These are phyloP conservation scores for Meandrina meandrites DNA, from an alignment of 92 coral and sea anemone species.

Conservation along the genomic window DNA sequence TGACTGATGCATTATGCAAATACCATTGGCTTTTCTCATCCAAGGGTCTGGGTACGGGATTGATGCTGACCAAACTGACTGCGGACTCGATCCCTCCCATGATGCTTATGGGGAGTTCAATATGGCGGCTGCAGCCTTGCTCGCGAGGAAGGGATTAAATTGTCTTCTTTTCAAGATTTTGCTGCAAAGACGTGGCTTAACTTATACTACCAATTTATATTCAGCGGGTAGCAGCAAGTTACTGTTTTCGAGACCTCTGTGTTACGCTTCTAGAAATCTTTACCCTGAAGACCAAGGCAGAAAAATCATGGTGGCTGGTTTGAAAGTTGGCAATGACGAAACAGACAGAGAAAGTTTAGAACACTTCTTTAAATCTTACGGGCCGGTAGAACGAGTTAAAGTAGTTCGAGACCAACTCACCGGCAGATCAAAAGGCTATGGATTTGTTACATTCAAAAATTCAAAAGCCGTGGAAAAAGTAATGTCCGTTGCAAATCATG, in stretches of 20 bases:
- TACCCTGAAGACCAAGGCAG: neutral
- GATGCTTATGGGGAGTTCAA: neutral
- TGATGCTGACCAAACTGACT: neutral
- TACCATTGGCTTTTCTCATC: neutral
- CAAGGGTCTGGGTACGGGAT: neutral
- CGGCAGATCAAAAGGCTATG: neutral
- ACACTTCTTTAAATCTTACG: neutral
- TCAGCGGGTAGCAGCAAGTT: neutral
- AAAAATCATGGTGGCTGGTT: slow-evolving; percentile 5
- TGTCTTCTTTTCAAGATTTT: neutral
- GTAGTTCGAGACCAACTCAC: neutral
- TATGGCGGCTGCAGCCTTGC: neutral
- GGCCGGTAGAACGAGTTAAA: neutral
- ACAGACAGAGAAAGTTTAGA: neutral
- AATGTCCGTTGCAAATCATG: neutral
- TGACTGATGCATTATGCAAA: too few relatives aligned
- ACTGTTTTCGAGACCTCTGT: neutral
- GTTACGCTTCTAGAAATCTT: slow-evolving; percentile 11
- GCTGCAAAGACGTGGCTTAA: neutral
- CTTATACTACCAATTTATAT: neutral
- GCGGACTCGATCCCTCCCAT: neutral
- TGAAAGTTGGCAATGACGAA: neutral
- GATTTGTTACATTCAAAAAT: neutral
- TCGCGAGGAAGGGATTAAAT: neutral
- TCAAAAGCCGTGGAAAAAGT: neutral